These are phyloP conservation scores for Camponotus floridanus DNA, from an alignment of 1,140 invertebrate species.

Conservation along the genomic window DNA sequence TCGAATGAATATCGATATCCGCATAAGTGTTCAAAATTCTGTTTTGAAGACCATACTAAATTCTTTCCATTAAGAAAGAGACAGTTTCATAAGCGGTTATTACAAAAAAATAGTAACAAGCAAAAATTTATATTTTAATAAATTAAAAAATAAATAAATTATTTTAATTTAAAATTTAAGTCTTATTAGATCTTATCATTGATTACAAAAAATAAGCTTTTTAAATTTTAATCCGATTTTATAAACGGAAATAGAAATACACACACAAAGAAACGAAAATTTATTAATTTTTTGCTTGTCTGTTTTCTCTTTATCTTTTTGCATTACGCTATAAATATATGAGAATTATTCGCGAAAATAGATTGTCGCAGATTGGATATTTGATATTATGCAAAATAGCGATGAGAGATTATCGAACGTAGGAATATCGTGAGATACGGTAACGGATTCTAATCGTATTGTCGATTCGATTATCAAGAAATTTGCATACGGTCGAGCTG, in stretches of 20 bases:
- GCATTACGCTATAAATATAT: neutral
- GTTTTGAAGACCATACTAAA: neutral
- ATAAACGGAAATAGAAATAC: neutral
- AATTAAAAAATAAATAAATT: neutral
- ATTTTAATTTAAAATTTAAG: neutral
- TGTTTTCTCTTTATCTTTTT: neutral
- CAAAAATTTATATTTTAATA: neutral
- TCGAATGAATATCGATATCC: conserved; percentile 2
- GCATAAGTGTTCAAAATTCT: neutral
- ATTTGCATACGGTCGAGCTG: conserved; percentile 12
- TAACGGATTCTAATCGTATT: conserved; percentile 20
- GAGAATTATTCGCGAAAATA: neutral
- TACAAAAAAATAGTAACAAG: neutral
- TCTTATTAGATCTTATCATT: neutral
- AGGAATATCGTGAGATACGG: conserved; percentile 7
- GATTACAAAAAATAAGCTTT: conserved; percentile 4
- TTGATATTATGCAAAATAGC: neutral
- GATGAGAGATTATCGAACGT: neutral
- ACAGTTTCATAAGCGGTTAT: neutral
- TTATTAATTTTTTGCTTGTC: conserved; percentile 2
- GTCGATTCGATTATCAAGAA: conserved; percentile 36
- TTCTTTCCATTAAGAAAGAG: neutral
- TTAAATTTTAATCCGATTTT: neutral
- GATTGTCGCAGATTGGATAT: neutral
- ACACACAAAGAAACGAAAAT: neutral